A percentile compares a stretch with the other conserved stretches of the same genome.
phyloP scores from a whole-genome alignment of 1,140 invertebrate species.

The Mizuhopecten yessoensis region DNA sequence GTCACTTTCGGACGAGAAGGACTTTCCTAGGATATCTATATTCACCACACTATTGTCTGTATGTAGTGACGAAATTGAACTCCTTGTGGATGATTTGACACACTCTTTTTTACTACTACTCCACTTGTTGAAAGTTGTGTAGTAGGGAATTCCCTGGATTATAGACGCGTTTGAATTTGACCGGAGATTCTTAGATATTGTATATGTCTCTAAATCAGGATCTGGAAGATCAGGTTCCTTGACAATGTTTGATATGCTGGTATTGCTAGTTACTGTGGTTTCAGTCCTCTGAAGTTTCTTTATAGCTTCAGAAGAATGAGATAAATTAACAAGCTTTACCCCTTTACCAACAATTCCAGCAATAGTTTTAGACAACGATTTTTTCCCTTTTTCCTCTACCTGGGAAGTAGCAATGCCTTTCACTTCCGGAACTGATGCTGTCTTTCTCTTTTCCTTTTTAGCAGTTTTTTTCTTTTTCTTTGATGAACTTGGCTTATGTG shows the following conservation, averaged over 20 bases:
- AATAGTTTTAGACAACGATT: slow-evolving; percentile 27
- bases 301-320: slow-evolving; percentile 9
- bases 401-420: background rate
- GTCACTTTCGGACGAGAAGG: background rate
- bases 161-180: slow-evolving; percentile 63
- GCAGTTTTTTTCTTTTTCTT: slow-evolving; percentile 21
- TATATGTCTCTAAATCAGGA: slow-evolving; percentile 48
- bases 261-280: slow-evolving; percentile 31
- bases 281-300: slow-evolving; percentile 6
- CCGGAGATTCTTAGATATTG: slow-evolving; percentile 64
- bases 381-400: background rate
- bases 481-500: background rate
- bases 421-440: background rate
- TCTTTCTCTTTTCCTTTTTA: background rate
- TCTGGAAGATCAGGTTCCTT: too few relatives aligned
- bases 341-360: background rate
- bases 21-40: slow-evolving; percentile 48
- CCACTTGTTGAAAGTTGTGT: slow-evolving; percentile 51
- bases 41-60: slow-evolving; percentile 48
- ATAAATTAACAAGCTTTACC: background rate
- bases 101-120: slow-evolving; percentile 12
- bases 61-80: slow-evolving; percentile 18
- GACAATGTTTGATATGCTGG: background rate
- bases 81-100: background rate
- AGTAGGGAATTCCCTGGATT: slow-evolving; percentile 64